These are phyloP conservation scores for Champsocephalus esox DNA, from an alignment of 2,797 vertebrate species.

Conservation along the genomic window DNA sequence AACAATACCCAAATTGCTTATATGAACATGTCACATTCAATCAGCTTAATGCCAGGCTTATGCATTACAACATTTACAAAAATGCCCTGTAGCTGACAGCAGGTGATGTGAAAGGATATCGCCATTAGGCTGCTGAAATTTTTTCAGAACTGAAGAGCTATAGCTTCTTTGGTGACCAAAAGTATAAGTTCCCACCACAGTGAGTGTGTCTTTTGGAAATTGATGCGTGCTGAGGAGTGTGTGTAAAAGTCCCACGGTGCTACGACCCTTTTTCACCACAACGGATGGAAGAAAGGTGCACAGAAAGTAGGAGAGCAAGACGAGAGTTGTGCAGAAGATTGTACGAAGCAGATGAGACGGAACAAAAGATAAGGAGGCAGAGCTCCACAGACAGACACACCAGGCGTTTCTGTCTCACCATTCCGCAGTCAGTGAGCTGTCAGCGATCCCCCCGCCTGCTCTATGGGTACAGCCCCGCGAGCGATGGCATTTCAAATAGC, in stretches of 20 bases:
- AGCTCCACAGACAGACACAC: constrained; percentile 62
- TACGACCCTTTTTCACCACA: constrained; percentile 38
- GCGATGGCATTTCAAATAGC: constrained; percentile 83
- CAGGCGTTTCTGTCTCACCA: constrained; percentile 71
- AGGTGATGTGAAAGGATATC: constrained; percentile 64
- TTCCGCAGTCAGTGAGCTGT: constrained; percentile 80
- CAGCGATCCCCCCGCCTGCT: constrained; percentile 75
- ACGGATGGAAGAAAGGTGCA: constrained; percentile 41
- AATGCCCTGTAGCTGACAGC: constrained; percentile 61
- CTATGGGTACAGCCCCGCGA: constrained; percentile 74
- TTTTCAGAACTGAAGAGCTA: constrained; percentile 35
- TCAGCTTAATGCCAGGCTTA: constrained; percentile 57
- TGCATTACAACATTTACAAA: constrained; percentile 44
- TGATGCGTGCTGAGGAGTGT: constrained; percentile 50
- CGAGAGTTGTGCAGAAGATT: constrained; percentile 43
- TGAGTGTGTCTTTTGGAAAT: constrained; percentile 59
- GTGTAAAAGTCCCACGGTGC: constrained; percentile 62
- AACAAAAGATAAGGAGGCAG: constrained; percentile 65
- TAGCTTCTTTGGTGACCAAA: constrained; percentile 48
- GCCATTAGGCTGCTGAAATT: constrained; percentile 57
- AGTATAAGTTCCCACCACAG: constrained; percentile 48
- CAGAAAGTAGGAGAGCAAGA: constrained; percentile 29
- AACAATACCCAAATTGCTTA: constrained; percentile 67
- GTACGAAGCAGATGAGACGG: constrained; percentile 57
- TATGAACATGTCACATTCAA: constrained; percentile 67